Percentiles rank a stretch among this genome's conserved stretches.
Conservation (phyloP, 2,113 vertebrate species). For the Cephalopholis sonnerati region DNA sequence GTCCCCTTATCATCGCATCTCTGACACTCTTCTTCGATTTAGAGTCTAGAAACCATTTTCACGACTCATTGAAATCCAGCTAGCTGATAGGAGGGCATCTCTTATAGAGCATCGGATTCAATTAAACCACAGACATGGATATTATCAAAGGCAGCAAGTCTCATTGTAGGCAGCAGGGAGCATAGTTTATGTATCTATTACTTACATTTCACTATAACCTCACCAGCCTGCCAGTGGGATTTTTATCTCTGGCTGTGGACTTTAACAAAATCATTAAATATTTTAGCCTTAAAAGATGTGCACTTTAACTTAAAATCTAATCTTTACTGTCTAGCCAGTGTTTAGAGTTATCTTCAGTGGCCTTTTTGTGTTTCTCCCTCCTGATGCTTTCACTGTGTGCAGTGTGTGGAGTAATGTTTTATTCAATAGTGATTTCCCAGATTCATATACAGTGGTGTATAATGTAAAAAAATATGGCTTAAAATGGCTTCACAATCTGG, state of each 20-base stretch:
- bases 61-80: constrained; percentile 58
- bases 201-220: constrained; percentile 23
- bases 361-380: constrained; percentile 2
- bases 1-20: constrained; percentile 58
- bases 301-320: background rate
- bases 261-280: constrained; percentile 5
- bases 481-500: background rate
- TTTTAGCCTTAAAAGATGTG: background rate
- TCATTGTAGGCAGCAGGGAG: background rate
- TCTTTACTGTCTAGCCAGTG: background rate
- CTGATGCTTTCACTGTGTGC: background rate
- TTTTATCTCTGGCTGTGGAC: background rate
- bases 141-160: constrained; percentile 31
- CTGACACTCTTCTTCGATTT: constrained; percentile 54
- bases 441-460: background rate
- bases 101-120: constrained; percentile 42
- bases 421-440: background rate
- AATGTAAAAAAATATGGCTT: background rate
- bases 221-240: background rate
- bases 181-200: background rate
- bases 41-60: constrained; percentile 61
- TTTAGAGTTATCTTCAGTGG: background rate
- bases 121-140: constrained; percentile 54
- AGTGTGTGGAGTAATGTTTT: background rate
- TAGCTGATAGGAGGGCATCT: constrained; percentile 50